Evolutionary conservation across 1,140 invertebrate species (phyloP).

Genomic region (Oreohelix idahoensis): DNA sequence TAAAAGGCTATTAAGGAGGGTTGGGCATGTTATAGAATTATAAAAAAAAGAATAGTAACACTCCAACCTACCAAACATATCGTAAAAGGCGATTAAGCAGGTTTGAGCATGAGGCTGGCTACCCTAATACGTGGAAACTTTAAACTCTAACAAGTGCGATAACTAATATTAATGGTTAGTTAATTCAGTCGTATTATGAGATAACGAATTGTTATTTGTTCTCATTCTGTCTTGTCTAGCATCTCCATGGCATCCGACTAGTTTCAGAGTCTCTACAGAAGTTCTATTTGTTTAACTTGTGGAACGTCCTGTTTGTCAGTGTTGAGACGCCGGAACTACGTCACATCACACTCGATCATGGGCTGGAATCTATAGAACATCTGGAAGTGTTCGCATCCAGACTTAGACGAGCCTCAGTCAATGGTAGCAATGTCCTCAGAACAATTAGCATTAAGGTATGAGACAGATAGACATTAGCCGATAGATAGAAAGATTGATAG

Average conservation of each 20-base stretch:
- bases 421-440: constrained; percentile 60
- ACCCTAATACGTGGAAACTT: too few relatives aligned
- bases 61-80: too few relatives aligned
- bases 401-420: constrained; percentile 52
- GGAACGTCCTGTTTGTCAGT: constrained; percentile 66
- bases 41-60: too few relatives aligned
- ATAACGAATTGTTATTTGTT: too few relatives aligned
- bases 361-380: constrained; percentile 65
- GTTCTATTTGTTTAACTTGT: constrained; percentile 64
- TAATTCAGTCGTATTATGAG: too few relatives aligned
- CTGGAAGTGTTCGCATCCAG: constrained; percentile 55
- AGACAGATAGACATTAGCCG: not conserved
- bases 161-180: too few relatives aligned
- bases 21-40: too few relatives aligned
- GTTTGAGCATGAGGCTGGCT: too few relatives aligned
- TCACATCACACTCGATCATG: constrained; percentile 59
- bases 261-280: constrained; percentile 61
- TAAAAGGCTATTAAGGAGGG: too few relatives aligned
- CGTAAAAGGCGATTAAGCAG: too few relatives aligned
- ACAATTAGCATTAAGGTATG: constrained; percentile 54
- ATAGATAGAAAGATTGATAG: too few relatives aligned
- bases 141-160: too few relatives aligned
- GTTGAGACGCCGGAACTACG: constrained; percentile 54
- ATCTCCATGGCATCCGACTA: constrained; percentile 63
- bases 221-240: constrained; percentile 46